Base-by-base conservation (phyloP, 2,888 invertebrate genomes). In the Aplocera efformata region DNA sequence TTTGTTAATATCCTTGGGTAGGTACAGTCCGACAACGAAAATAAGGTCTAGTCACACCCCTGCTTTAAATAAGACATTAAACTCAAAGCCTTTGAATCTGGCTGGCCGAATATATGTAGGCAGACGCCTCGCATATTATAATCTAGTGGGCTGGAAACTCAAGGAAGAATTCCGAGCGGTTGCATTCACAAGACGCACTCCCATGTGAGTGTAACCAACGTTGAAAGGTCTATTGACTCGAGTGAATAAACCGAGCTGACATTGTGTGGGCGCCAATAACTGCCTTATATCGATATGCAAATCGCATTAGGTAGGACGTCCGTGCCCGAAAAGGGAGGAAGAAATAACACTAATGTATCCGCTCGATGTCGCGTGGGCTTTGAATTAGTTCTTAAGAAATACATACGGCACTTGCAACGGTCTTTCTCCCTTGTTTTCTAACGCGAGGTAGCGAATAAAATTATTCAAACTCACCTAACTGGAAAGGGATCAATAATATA, bases 301-400 rank as follows among this genome's bases (percentile, higher is more conserved):
- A 84, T 78, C 63, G 57, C 55, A 58, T 60, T 58, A 66, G 76
- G 63, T 65, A 82, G 83, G 83, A 82, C 76, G 84, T 83, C 83
- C 82, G 81, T 63, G 63, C 67, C 75, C 80, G 62, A 81, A 83
- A 82, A 81, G 73, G 86, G 76, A 69, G 77, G 72, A 81, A 76
- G 72, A 77, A 78, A 79, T 78, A 83, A 52, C 79, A 72, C 63
- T 67, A 73, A 82, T 82, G 79, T 79, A 80, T 84, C 84, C 83
- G 84, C 74, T 67, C 63, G 46, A 58, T 48, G 44, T 21, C 52
- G 82, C 74, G 86, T 88, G 65, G 73, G 73, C 39, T 63, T 63
- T 8, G 56, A 48, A 63, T 68, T 60, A 62, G 53, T 54, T 65
- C 45, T 64, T 56, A 53, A 58, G 54, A 58, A 57, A 51, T 52